phyloP scores from a whole-genome alignment of 2,797 vertebrate species.

The Enteromius radiatus region DNA sequence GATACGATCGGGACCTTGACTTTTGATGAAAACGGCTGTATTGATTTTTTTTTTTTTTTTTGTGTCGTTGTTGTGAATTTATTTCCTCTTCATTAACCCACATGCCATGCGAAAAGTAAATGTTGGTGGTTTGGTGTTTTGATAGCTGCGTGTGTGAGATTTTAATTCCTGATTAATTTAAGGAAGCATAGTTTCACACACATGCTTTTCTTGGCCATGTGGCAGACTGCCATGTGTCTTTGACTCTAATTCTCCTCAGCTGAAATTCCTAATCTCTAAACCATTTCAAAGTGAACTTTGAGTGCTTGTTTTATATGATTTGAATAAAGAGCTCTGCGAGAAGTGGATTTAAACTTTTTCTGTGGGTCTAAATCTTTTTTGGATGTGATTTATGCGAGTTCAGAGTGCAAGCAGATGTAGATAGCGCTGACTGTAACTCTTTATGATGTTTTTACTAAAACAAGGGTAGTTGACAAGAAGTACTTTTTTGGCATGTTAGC shows the following conservation, averaged over 20 bases:
- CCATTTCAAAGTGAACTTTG: constrained; percentile 58
- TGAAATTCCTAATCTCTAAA: constrained; percentile 66
- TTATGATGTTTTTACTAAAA: constrained; percentile 7
- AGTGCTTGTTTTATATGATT: constrained; percentile 66
- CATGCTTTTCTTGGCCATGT: constrained; percentile 63
- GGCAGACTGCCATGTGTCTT: constrained; percentile 61
- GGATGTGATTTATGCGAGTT: constrained; percentile 14
- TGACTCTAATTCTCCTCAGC: constrained; percentile 61
- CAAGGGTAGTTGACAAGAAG: constrained; percentile 10
- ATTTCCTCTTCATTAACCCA: constrained; percentile 45
- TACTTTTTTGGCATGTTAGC: neutral
- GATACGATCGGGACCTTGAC: neutral
- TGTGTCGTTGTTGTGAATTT: too few relatives aligned
- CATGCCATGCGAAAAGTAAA: constrained; percentile 61
- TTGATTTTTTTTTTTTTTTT: constrained; percentile 38
- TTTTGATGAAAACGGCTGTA: constrained; percentile 25
- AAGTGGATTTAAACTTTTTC: constrained; percentile 57
- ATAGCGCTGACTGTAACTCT: neutral
- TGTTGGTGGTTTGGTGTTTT: constrained; percentile 70
- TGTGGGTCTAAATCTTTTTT: constrained; percentile 38
- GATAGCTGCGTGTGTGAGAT: constrained; percentile 69
- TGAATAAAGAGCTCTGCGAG: constrained; percentile 57
- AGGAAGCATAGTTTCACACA: constrained; percentile 68
- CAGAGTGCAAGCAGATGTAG: constrained; percentile 41
- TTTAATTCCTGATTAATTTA: constrained; percentile 75